Base-by-base conservation (phyloP, 2,888 invertebrate species). In the Yponomeuta sedellus region DNA sequence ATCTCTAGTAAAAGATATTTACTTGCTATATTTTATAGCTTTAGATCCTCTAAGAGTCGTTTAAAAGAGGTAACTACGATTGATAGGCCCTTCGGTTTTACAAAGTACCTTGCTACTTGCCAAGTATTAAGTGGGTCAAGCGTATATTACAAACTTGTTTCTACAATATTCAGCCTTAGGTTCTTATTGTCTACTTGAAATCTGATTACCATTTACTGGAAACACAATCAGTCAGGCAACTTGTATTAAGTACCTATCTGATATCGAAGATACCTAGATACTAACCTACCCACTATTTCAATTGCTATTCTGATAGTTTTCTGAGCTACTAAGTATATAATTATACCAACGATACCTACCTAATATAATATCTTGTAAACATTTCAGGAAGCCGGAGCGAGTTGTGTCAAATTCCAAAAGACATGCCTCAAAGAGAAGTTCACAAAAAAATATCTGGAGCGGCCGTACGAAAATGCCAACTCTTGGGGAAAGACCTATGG, bases 371-470 rank as follows among this genome's bases (percentile, higher is more conserved):
- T 16, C 19, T 16, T 56, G 12, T 0, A n/a, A 19, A 19, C 10
- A n/a, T 89, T 89, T 65, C 81, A 95, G 95, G 92, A 94, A 72
- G 92, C 93, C 68, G 96, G 96, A 8, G 96, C 94, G 19, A 94
- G 95, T 81, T 96, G 96, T 78, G 96, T 96, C 0, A 97, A 97
- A 85, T 96, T 97, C 78, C 97, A 97, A 92, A 97, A 96, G 83
- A 95, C 95, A 1, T 92, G 94, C 78, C 83, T 96, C 52, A 74
- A 82, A 44, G 93, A 94, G 73, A 96, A 96, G 83, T 97, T 96
- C 77, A 96, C 94, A 63, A 84, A 91, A 75, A 84, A 88, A 70
- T 95, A 95, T 52, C 80, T 96, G 67, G 82, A 92, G 64, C 86
- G 92, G 59, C 91, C 93, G 0, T 97, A 97, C 77, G 76, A 83